phyloP scores from a whole-genome alignment of 92 coral and sea anemone species.

The Epizoanthus scotinus region DNA sequence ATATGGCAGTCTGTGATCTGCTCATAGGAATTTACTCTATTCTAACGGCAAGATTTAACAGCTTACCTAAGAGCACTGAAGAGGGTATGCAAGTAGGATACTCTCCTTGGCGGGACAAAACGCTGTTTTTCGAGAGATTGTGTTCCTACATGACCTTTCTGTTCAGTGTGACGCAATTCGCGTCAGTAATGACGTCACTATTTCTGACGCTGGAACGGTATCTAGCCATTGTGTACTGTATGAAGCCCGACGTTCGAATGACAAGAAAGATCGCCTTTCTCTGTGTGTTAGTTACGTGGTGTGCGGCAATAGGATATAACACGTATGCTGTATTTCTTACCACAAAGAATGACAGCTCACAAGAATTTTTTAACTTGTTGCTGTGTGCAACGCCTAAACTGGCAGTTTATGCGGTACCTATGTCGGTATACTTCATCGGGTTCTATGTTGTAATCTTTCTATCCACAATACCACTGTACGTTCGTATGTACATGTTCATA shows the following conservation, averaged over 20 bases:
- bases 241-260: constrained; percentile 17
- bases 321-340: background rate
- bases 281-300: constrained; percentile 9
- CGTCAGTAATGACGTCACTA: constrained; percentile 26
- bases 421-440: background rate
- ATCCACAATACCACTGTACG: constrained; percentile 23
- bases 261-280: background rate
- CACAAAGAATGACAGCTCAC: background rate
- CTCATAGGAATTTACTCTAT: constrained; percentile 15
- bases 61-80: background rate
- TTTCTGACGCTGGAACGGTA: constrained; percentile 13
- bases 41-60: constrained; percentile 19
- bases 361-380: background rate
- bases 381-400: constrained; percentile 9
- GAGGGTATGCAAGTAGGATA: background rate
- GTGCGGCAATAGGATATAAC: background rate
- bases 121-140: background rate
- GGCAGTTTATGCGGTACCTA: background rate
- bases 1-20: constrained; percentile 31
- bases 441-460: constrained; percentile 5
- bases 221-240: constrained; percentile 29
- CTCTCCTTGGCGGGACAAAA: background rate
- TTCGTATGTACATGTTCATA: constrained; percentile 17
- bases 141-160: constrained; percentile 26
- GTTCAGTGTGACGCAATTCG: constrained; percentile 18